Conservation (phyloP, 1,140 invertebrate genomes). For the Neodiprion pinetum region DNA sequence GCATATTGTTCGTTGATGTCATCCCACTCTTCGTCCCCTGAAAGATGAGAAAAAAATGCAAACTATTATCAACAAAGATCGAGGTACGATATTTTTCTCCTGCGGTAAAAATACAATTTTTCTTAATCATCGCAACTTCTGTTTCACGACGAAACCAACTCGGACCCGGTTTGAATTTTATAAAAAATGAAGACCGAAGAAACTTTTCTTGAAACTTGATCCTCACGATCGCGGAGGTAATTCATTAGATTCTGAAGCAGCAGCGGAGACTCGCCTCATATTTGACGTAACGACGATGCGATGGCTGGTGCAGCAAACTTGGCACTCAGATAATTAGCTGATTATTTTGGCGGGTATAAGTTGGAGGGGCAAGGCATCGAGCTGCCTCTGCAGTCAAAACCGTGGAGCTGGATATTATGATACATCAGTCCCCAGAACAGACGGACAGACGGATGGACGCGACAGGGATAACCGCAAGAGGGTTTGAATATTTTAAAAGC, state of each 20-base stretch:
- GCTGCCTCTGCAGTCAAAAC: too few relatives aligned
- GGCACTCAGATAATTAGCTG: conserved; percentile 25
- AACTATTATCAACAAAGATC: conserved; percentile 29
- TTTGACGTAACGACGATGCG: not conserved
- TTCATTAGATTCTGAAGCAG: not conserved
- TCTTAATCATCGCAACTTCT: too few relatives aligned
- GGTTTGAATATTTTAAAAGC: conserved; percentile 6
- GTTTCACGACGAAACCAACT: too few relatives aligned
- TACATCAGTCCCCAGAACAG: not conserved
- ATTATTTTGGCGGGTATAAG: not conserved
- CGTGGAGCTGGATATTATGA: not conserved
- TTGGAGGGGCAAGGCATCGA: too few relatives aligned
- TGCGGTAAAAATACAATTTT: too few relatives aligned
- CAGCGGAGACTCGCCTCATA: not conserved
- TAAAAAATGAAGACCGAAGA: not conserved
- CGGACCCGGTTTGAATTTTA: not conserved
- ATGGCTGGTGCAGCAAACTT: conserved; percentile 14
- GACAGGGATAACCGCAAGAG: conserved; percentile 6
- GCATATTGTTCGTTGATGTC: conserved; percentile 46
- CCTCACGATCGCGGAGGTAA: not conserved
- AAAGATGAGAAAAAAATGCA: conserved; percentile 30
- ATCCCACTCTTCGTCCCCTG: conserved; percentile 57
- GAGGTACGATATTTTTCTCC: conserved; percentile 36
- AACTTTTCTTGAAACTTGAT: not conserved
- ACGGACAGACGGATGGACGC: not conserved